A percentile compares a stretch with the other conserved stretches of the same genome.
Evolutionary conservation across 2,888 invertebrate genomes (phyloP).

Genomic region (Sminthurinus aureus): DNA sequence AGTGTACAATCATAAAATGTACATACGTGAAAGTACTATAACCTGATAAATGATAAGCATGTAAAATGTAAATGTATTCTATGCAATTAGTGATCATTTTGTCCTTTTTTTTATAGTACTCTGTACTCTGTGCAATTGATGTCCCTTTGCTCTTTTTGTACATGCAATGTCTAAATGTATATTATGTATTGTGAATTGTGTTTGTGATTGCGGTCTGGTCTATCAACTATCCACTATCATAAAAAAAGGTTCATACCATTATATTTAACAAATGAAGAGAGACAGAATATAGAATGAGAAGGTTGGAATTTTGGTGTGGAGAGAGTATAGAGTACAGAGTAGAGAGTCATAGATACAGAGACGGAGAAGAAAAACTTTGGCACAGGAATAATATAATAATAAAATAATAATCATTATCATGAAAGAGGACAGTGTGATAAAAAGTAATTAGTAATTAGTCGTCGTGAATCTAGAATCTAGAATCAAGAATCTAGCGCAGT

Average conservation of each 20-base stretch:
- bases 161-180: background rate
- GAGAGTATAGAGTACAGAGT: background rate
- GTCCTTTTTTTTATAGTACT: background rate
- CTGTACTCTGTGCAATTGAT: background rate
- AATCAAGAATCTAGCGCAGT: too few species aligned
- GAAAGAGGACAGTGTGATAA: constrained; percentile 12
- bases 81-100: background rate
- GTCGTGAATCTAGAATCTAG: background rate
- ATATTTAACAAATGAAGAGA: too few species aligned
- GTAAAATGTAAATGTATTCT: background rate
- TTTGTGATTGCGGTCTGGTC: too few species aligned
- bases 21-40: background rate
- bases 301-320: background rate
- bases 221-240: too few species aligned
- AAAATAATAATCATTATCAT: background rate
- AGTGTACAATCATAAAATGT: background rate
- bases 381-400: too few species aligned
- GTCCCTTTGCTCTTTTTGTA: too few species aligned
- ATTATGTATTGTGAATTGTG: background rate
- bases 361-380: too few species aligned
- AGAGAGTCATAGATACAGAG: too few species aligned
- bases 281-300: background rate
- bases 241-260: too few species aligned
- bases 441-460: constrained; percentile 17
- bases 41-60: too few species aligned